phyloP scores from a whole-genome alignment of 1,140 invertebrate genomes.

The Drosophila arawakana region DNA sequence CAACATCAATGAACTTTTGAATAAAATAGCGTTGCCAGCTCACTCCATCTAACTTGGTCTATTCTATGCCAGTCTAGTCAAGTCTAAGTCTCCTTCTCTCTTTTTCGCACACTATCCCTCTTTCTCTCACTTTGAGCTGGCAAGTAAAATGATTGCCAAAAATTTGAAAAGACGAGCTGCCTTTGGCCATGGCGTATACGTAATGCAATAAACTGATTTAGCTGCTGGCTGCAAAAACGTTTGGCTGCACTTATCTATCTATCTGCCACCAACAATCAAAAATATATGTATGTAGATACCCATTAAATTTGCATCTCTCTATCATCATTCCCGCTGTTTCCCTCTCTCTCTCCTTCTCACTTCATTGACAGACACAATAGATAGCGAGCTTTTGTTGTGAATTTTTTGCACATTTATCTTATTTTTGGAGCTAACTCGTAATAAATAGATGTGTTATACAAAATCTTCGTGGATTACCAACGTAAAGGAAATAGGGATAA shows the following conservation, averaged over 20 bases:
- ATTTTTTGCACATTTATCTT: too few relatives aligned
- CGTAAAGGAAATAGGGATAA: too few relatives aligned
- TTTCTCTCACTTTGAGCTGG: not conserved
- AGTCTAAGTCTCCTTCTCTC: too few relatives aligned
- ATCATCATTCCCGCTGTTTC: too few relatives aligned
- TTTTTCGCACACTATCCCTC: too few relatives aligned
- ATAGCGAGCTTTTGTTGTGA: not conserved
- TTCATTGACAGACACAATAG: not conserved
- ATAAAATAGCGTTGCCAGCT: constrained; percentile 31
- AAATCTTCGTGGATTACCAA: too few relatives aligned
- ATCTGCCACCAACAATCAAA: constrained; percentile 36
- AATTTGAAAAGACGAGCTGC: constrained; percentile 17
- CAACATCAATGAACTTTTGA: constrained; percentile 40
- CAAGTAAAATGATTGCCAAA: constrained; percentile 45
- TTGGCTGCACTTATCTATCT: constrained; percentile 26
- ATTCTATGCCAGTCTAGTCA: not conserved
- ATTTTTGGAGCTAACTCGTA: too few relatives aligned
- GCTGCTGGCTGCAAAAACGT: constrained; percentile 6
- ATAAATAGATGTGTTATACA: too few relatives aligned
- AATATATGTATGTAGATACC: constrained; percentile 17
- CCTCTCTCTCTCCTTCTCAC: too few relatives aligned
- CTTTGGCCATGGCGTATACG: constrained; percentile 34
- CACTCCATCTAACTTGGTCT: constrained; percentile 14
- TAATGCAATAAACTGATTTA: constrained; percentile 65
- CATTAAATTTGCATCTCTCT: constrained; percentile 22